Evolutionary conservation across 2,888 invertebrate genomes (phyloP).

Genomic region (Furcula furcula): DNA sequence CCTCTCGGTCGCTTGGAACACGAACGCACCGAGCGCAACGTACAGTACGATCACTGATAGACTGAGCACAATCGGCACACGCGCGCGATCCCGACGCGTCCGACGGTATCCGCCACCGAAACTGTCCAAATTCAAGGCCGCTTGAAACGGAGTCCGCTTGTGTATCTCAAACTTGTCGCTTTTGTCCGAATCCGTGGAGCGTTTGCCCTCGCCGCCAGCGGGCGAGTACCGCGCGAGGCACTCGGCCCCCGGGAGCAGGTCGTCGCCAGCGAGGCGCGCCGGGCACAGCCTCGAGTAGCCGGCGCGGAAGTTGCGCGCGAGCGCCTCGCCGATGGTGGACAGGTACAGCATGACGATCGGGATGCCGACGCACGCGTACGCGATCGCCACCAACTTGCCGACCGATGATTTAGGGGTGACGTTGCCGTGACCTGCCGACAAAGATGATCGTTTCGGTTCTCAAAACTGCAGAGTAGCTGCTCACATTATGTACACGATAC

Average conservation of each 20-base stretch:
- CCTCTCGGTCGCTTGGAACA: conserved; percentile 94
- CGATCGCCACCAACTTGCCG: conserved; percentile 91
- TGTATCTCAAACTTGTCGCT: conserved; percentile 39
- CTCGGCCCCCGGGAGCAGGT: conserved; percentile 47
- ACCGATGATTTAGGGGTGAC: conserved; percentile 90
- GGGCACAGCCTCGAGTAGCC: conserved; percentile 83
- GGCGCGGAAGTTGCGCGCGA: conserved; percentile 89
- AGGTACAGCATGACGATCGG: conserved; percentile 94
- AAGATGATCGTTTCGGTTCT: too few relatives aligned
- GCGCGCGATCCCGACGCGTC: conserved; percentile 82
- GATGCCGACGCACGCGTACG: conserved; percentile 93
- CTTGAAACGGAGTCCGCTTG: conserved; percentile 65
- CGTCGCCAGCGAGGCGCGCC: conserved; percentile 37
- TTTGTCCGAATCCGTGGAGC: conserved; percentile 39
- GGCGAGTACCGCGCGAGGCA: conserved; percentile 39
- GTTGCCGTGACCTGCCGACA: conserved; percentile 88
- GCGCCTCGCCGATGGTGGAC: conserved; percentile 92
- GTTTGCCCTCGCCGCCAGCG: conserved; percentile 31
- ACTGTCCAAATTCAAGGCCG: conserved; percentile 66
- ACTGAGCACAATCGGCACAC: conserved; percentile 94
- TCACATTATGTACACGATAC: too few relatives aligned
- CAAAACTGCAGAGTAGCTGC: too few relatives aligned
- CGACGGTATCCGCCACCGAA: conserved; percentile 60
- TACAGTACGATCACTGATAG: conserved; percentile 92
- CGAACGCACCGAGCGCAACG: conserved; percentile 92